Base-by-base conservation (phyloP, 2,797 vertebrate species). In the Myotis pilosus region DNA sequence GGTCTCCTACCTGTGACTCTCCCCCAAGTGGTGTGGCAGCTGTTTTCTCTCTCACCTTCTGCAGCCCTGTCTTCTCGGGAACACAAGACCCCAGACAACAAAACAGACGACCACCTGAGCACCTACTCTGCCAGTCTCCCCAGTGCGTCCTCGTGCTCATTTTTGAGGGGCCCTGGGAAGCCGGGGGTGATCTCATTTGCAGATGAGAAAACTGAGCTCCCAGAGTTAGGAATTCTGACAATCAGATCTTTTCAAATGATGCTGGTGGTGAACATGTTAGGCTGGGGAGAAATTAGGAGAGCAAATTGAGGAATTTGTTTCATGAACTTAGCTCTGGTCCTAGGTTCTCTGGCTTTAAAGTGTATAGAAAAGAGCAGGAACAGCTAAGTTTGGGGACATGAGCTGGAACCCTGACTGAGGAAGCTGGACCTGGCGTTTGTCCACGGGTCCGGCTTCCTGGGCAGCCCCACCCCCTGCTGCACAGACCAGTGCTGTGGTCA, bases 301-400 rank as follows among this genome's bases (percentile, higher is more conserved):
- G 33, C 49, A 41, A 51, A 53, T 60, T 5, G 68, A 49, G 74
- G 25, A 15, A 36, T 60, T 25, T 47, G 51, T 44, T 51, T 71
- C 62, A n/a, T 3, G 28, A 28, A 75, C 49, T 49, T 16, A 72
- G 66, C 47, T 64, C 6, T 80, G 15, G 84, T 72, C 15, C 47
- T 51, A 60, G 15, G 8, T 76, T 80, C 79, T 88, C 62, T 75
- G 76, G 33, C 19, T 75, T 80, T 90, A 33, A 87, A 62, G 36
- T 86, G 1, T 33, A 4, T 16, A 5, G n/a, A 53, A 2, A 20
- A 68, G 41, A 86, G 74, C 16, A 55, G 20, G 33, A 69, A 82
- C 13, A 33, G 55, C 25, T 20, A n/a, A 60, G 57, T 13, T 0
- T 7, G 8, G 23, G 69, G 64, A 30, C 12, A 0, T 0, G 25